Evolutionary conservation across 2,888 invertebrate species (phyloP), one percentile per base, ranked within the genome.

Genomic region (Mylabris sibirica): DNA sequence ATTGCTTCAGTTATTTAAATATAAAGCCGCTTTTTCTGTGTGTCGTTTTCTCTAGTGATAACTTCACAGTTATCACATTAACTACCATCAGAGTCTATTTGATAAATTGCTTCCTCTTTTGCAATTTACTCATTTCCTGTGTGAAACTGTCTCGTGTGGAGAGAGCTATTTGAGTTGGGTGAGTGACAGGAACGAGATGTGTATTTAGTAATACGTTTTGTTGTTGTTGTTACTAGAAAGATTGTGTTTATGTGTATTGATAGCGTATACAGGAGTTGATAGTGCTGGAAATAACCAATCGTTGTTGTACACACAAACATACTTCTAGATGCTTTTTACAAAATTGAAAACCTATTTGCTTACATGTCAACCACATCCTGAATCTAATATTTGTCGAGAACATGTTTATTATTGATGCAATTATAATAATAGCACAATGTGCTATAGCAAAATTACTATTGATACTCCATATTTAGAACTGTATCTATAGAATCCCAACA

Each of bases 111-210:
- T 17, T 6, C 8, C 17, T n/a, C 3, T 17, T 44, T 44, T 1
- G 44, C 44, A 44, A 44, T 44, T 44, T 44, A 44, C 44, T 44
- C 44, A 44, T 44, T 44, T 44, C 44, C 44, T 44, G 44, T 44
- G 44, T 17, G 44, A 44, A 44, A 44, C 44, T 17, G 17, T 17
- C n/a, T 44, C 44, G 44, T 44, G 44, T 8, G 1, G 44, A n/a
- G 44, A n/a, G 12, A 38, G 38, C 38, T 38, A 38, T 38, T 38
- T 38, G 38, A 38, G 38, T 38, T 12, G 38, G 12, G 6, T 44
- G 44, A 44, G 44, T 44, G 44, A 17, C 44, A 44, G 44, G n/a
- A 44, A 44, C 44, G 17, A 44, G 44, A 44, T 44, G 44, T 44
- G 44, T 44, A 30, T 30, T 30, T 30, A 8, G 30, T 30, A 30